Base-by-base conservation (phyloP, 1,140 invertebrate genomes). In the Nebria ingens region DNA sequence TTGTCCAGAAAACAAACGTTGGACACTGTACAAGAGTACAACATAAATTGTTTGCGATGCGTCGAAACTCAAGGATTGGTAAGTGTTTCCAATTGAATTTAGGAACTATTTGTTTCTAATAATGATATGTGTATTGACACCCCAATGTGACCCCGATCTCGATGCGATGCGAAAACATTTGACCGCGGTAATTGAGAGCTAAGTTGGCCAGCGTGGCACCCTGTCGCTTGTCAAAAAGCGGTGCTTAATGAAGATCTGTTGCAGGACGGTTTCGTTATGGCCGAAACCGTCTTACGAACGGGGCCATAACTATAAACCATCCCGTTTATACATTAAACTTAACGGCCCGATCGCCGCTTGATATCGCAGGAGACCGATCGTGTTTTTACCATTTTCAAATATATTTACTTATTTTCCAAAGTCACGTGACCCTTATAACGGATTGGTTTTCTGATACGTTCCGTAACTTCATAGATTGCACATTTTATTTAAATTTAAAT, bases 151-250 rank as follows among this genome's bases (percentile, higher is more conserved):
- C n/a, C n/a, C n/a, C n/a, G n/a, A n/a, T n/a, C n/a, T n/a, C n/a
- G n/a, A n/a, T n/a, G n/a, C n/a, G n/a, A n/a, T n/a, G 25, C 25
- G 25, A 45, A 17, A 45, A 11, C 17, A 17, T 6, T 45, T 45
- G 17, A 4, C 9, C 17, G 40, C 17, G 4, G 40, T 45, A 45
- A 45, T 45, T 45, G 15, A 45, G 17, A 9, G 9, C 40, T 45
- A 45, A 45, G 40, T 45, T 45, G 40, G 40, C 9, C 15, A 17
- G 6, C 40, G 9, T 17, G 9, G 9, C 40, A 17, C 40, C 40
- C 40, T 17, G 40, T 45, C 40, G 40, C 40, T 9, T 45, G 40
- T 45, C 40, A 45, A 45, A 45, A 45, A 45, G 40, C 40, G 40
- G 9, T 12, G 40, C 17, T 17, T 45, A 45, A 45, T 17, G 40